Evolutionary conservation across 1,140 invertebrate genomes (phyloP), one percentile per base, ranked within the genome.

Genomic region (Atopsyche davidsoni): DNA sequence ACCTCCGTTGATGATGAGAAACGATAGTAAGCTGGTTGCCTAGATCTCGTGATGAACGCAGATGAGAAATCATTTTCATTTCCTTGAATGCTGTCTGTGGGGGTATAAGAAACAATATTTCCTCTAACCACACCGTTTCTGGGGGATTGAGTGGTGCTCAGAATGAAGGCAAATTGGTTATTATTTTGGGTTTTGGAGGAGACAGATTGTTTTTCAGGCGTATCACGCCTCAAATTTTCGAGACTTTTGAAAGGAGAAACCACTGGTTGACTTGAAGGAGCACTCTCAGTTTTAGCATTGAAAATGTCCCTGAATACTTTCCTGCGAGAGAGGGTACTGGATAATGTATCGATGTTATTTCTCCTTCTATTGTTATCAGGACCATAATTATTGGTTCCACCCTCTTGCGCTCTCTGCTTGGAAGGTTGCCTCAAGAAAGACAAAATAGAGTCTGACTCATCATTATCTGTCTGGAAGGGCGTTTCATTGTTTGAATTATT

Each of bases 241-340:
- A 70, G 57, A 3, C 60, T 63, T 60, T 63, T 63, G 45, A 66
- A 72, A 9, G 69, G 65, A n/a, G 68, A 68, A 14, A 70, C 56
- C 28, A 55, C 32, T 31, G 65, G 63, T 41, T 66, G 57, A 46
- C 54, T 59, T 46, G 60, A 59, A 21, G 46, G 40, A 43, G 45
- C 40, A 31, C 41, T 45, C 9, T 57, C 55, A 24, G 42, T 41
- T 38, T 57, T 57, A 17, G 52, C 21, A 43, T 51, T 55, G 24
- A 55, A 51, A 9, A 48, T 38, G 13, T 58, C 52, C 45, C 52
- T 41, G 34, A 48, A 47, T 10, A 48, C 38, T 38, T 54, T 51
- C 21, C 48, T 46, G n/a, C 56, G 24, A 3, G 51, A 46, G 2
- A 57, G 14, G 42, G 40, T 46, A 41, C 63, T 56, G 16, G 55